phyloP scores from a whole-genome alignment of 2,113 vertebrate genomes.

The Microcebus tavaratra region DNA sequence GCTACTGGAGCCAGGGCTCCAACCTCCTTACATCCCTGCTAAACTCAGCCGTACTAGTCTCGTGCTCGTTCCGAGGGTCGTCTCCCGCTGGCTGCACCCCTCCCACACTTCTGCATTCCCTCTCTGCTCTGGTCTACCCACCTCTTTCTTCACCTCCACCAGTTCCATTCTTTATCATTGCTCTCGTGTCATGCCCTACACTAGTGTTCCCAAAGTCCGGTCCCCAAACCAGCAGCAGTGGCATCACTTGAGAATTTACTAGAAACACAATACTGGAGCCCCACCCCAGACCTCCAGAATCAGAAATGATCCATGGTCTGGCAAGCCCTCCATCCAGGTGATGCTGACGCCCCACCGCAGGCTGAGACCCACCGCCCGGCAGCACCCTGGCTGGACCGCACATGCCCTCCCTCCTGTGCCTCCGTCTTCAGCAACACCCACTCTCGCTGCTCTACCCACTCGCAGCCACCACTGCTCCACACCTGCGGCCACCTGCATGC shows the following conservation, averaged over 20 bases:
- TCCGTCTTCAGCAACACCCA: not conserved
- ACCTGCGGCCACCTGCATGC: not conserved
- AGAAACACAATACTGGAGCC: not conserved
- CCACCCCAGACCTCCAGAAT: not conserved
- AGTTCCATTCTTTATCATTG: not conserved
- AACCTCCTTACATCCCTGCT: accelerated
- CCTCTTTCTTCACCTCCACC: not conserved
- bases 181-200: accelerated
- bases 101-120: not conserved
- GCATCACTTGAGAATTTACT: not conserved
- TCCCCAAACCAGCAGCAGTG: not conserved
- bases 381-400: accelerated
- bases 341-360: not conserved
- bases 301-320: not conserved
- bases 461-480: not conserved
- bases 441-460: not conserved
- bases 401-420: accelerated
- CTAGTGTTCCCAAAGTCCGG: not conserved
- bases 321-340: not conserved
- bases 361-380: not conserved
- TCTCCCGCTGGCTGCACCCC: not conserved
- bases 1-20: not conserved
- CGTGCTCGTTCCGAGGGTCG: too few species aligned
- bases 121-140: not conserved
- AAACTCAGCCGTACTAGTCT: not conserved